These are phyloP conservation scores for Megamerina dolium DNA, from an alignment of 2,888 invertebrate genomes.

Conservation along the genomic window DNA sequence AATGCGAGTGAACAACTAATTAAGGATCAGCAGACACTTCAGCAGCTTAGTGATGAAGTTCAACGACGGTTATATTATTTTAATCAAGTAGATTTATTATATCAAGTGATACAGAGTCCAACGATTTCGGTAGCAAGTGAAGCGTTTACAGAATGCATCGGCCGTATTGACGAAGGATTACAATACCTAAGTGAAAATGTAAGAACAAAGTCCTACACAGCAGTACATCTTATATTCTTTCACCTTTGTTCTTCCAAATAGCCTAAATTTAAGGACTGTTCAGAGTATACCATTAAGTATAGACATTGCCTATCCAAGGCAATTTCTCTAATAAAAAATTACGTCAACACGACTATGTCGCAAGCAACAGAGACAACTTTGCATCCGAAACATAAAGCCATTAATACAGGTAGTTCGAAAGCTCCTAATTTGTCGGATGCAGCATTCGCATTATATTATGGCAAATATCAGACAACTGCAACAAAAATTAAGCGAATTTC, in stretches of 20 bases:
- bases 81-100: conserved; percentile 72
- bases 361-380: conserved; percentile 73
- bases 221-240: background rate
- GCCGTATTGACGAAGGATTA: conserved; percentile 80
- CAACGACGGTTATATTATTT: conserved; percentile 78
- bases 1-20: conserved; percentile 86
- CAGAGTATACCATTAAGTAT: conserved; percentile 74
- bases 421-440: conserved; percentile 53
- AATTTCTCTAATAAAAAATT: conserved; percentile 70
- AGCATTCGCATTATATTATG: conserved; percentile 82
- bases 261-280: conserved; percentile 80
- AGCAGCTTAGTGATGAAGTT: conserved; percentile 72
- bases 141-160: conserved; percentile 72
- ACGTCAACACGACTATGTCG: conserved; percentile 69
- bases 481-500: conserved; percentile 76
- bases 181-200: conserved; percentile 78
- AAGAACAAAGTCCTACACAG: conserved; percentile 36
- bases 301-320: conserved; percentile 78
- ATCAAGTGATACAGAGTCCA: conserved; percentile 73
- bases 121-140: conserved; percentile 78
- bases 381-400: conserved; percentile 39
- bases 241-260: conserved; percentile 33
- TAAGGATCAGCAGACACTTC: conserved; percentile 79
- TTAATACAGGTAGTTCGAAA: conserved; percentile 22
- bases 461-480: conserved; percentile 91